A percentile compares a stretch with the other conserved stretches of the same genome.
Conservation (phyloP, 2,797 vertebrate species). For the Coccyzus lansbergi region DNA sequence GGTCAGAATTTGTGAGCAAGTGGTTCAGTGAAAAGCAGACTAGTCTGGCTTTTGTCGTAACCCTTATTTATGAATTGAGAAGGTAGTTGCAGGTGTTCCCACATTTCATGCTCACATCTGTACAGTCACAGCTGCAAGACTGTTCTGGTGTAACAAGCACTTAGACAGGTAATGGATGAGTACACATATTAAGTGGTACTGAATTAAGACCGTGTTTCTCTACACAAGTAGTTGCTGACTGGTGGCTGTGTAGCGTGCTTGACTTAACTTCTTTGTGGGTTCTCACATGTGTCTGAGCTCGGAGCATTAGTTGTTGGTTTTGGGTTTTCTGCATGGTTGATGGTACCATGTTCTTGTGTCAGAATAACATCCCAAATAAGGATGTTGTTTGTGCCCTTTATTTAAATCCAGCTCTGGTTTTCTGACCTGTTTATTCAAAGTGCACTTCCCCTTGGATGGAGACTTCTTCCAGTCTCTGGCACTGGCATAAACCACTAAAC, state of each 20-base stretch:
- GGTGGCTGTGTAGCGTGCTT: background rate
- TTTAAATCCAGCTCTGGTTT: slow-evolving; percentile 4
- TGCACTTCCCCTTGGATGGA: slow-evolving; percentile 1
- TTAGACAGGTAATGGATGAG: background rate
- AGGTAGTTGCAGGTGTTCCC: background rate
- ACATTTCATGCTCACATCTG: rapidly evolving
- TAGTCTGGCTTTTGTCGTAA: slow-evolving; percentile 25
- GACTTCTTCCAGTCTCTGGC: slow-evolving; percentile 27
- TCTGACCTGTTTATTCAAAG: slow-evolving; percentile 14
- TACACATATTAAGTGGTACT: background rate
- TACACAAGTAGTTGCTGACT: background rate
- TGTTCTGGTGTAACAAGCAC: background rate
- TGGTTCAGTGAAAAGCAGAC: background rate
- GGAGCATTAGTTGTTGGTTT: background rate
- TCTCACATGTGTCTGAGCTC: background rate
- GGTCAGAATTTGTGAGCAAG: background rate
- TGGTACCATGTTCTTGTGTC: background rate
- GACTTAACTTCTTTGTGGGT: background rate
- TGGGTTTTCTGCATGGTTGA: background rate
- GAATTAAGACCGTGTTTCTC: background rate
- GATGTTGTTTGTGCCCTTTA: background rate
- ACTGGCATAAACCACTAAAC: slow-evolving; percentile 13
- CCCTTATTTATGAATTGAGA: background rate
- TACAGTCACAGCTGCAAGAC: background rate
- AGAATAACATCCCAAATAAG: slow-evolving; percentile 5